These are phyloP conservation scores for Colinus virginianus DNA, from an alignment of 2,113 vertebrate species.

Conservation along the genomic window DNA sequence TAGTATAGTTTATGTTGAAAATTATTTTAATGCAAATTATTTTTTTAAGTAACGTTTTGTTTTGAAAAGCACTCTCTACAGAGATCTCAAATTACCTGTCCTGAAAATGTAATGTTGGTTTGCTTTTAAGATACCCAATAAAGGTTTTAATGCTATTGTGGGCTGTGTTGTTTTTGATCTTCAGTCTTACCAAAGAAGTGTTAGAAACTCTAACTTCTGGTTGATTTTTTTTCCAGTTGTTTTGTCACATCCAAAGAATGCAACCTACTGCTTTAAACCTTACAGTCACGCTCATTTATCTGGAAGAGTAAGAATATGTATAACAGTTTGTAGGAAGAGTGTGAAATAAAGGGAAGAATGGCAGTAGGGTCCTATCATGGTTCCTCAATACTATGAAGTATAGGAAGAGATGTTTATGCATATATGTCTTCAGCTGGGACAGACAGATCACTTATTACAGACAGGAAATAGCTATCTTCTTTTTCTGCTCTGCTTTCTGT, in stretches of 20 bases:
- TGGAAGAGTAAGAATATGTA: neutral
- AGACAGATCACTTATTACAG: neutral
- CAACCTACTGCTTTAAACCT: neutral
- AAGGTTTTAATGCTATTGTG: neutral
- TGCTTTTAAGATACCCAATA: neutral
- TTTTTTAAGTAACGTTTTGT: neutral
- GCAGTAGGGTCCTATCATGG: neutral
- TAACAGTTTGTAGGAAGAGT: rapidly evolving
- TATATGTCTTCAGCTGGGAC: neutral
- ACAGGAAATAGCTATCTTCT: neutral
- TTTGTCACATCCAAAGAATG: neutral
- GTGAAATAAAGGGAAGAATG: neutral
- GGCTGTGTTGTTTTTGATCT: neutral
- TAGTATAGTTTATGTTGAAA: neutral
- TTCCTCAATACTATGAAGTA: neutral
- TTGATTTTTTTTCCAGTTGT: neutral
- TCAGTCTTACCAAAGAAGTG: neutral
- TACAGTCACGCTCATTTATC: neutral
- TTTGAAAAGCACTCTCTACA: neutral
- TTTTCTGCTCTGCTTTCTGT: neutral
- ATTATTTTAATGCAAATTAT: neutral
- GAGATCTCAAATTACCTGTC: neutral
- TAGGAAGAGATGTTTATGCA: neutral
- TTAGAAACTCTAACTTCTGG: neutral
- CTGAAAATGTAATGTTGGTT: neutral